Base-by-base conservation (phyloP, 2,797 vertebrate genomes). In the Arrhamphus sclerolepis region DNA sequence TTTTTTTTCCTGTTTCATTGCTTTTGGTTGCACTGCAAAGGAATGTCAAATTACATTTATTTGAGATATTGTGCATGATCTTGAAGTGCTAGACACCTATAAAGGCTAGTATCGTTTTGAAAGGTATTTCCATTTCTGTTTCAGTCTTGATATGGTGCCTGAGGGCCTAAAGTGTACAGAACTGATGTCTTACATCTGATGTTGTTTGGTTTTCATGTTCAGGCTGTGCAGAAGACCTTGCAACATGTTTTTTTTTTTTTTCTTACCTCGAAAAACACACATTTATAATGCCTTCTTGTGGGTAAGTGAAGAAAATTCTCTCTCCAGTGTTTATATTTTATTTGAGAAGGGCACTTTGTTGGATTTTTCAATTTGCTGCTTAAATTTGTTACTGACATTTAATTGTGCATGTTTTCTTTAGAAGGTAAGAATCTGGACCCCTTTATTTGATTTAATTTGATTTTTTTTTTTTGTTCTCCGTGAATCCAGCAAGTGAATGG, bases 191-290 rank as follows among this genome's bases (percentile, higher is more conserved):
- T 77, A 84, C 81, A 78, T 75, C 64, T 78, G 66, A 72, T 76
- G 50, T 50, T 86, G 75, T 83, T 88, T 85, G 72, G 83, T 72
- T 84, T 82, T 82, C 70, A 75, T 57, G 77, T 66, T 81, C 56
- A 62, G 61, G 31, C 51, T 57, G 54, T 19, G 55, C 66, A 16
- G n/a, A 74, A 47, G 70, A 53, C 60, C 46, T 69, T 55, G 46
- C 29, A 80, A 68, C 70, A 70, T 50, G 48, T 51, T 69, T 40
- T 38, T n/a, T 21, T 2, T 4, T 1, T 7, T 4, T 43, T 50
- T 50, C 43, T 26, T 5, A 20, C 13, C 13, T 3, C 20, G 18
- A 60, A 18, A 42, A 42, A 18, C 28, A 42, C 40, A 24, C 39
- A 26, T 26, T 59, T 40, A 44, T 34, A 44, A 60, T 59, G 51